Percentiles rank a stretch among this genome's conserved stretches.
Conservation (phyloP, 2,113 vertebrate species). For the Rana temporaria region DNA sequence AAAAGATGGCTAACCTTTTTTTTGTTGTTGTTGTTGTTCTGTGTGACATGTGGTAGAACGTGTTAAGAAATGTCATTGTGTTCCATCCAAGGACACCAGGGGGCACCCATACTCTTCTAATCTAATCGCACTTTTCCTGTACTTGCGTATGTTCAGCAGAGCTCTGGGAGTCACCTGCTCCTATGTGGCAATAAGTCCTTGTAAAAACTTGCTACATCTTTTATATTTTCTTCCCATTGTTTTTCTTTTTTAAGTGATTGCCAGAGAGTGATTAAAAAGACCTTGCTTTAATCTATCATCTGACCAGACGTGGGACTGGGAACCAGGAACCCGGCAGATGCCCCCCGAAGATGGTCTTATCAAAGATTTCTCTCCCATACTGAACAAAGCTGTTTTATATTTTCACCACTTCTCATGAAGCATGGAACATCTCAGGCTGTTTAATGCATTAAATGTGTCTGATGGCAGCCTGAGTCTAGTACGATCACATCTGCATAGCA, state of each 20-base stretch:
- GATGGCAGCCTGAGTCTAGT: constrained; percentile 60
- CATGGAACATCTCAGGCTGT: constrained; percentile 67
- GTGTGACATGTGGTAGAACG: too few relatives aligned
- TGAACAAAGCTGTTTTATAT: constrained; percentile 60
- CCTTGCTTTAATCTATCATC: constrained; percentile 17
- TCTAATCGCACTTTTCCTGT: too few relatives aligned
- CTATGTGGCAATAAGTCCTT: constrained; percentile 36
- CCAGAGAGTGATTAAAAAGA: constrained; percentile 35
- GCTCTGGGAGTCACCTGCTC: constrained; percentile 32
- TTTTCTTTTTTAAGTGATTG: constrained; percentile 25
- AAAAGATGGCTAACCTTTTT: too few relatives aligned
- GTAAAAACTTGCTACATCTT: constrained; percentile 2
- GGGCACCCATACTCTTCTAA: constrained; percentile 16
- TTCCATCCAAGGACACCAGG: neutral
- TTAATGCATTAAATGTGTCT: constrained; percentile 60
- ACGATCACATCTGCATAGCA: constrained; percentile 37
- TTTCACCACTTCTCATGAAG: constrained; percentile 59
- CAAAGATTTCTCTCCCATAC: constrained; percentile 50
- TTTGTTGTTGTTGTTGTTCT: too few relatives aligned
- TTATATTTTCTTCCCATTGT: neutral
- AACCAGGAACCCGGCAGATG: constrained; percentile 18
- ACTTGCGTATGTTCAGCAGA: neutral
- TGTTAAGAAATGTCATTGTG: too few relatives aligned
- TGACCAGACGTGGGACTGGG: constrained; percentile 13
- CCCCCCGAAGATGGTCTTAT: constrained; percentile 25